These are phyloP conservation scores for Pseudorasbora parva DNA, from an alignment of 2,113 vertebrate species.

Conservation along the genomic window DNA sequence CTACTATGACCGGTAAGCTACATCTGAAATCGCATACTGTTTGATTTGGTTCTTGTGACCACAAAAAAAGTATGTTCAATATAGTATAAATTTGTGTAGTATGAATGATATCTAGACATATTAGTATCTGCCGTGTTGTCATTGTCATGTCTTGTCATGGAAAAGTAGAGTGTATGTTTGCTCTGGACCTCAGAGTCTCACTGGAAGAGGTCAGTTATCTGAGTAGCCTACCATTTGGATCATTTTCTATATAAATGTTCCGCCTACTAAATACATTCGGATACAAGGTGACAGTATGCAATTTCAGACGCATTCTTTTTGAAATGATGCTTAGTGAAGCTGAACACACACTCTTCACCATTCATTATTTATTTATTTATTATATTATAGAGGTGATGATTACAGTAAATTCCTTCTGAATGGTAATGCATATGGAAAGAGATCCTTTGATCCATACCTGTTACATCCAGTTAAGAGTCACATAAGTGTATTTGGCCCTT, in stretches of 20 bases:
- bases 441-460: background rate
- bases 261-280: background rate
- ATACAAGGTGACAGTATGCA: background rate
- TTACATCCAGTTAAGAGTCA: background rate
- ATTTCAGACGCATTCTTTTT: background rate
- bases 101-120: no score
- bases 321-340: background rate
- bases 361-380: background rate
- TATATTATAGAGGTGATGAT: background rate
- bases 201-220: background rate
- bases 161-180: no score
- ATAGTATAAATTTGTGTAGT: no score
- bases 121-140: no score
- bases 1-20: background rate
- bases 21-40: background rate
- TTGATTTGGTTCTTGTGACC: background rate
- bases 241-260: background rate
- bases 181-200: background rate
- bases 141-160: no score
- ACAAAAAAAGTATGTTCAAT: background rate
- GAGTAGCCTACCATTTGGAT: background rate
- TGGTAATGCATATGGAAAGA: background rate
- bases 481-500: background rate
- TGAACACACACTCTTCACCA: background rate
- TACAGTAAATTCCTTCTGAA: background rate